Conservation (phyloP, 1,140 invertebrate genomes). For the Cyclina sinensis region DNA sequence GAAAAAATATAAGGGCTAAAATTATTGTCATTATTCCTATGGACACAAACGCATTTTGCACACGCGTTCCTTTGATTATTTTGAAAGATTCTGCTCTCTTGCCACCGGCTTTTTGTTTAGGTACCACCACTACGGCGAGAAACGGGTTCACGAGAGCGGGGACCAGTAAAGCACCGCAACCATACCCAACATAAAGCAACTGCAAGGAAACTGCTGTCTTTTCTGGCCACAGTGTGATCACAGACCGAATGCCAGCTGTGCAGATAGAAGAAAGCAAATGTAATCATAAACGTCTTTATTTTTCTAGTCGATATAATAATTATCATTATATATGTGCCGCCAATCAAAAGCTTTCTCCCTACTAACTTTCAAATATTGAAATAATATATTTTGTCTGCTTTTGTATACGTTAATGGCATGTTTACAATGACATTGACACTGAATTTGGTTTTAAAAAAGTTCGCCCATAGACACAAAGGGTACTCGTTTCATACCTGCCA, state of each 20-base stretch:
- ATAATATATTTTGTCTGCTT: too few relatives aligned
- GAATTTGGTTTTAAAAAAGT: too few relatives aligned
- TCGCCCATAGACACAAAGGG: too few relatives aligned
- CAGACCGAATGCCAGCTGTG: slow-evolving; percentile 44
- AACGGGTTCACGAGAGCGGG: slow-evolving; percentile 37
- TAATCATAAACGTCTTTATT: too few relatives aligned
- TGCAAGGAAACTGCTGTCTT: slow-evolving; percentile 35
- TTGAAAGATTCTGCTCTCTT: not conserved
- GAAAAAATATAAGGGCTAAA: slow-evolving; percentile 3
- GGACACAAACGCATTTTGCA: slow-evolving; percentile 7
- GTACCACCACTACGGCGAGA: not conserved
- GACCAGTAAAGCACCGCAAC: slow-evolving; percentile 22
- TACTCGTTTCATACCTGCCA: too few relatives aligned
- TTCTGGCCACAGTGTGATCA: slow-evolving; percentile 19
- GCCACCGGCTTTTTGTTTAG: not conserved
- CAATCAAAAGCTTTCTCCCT: too few relatives aligned
- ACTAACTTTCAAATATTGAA: too few relatives aligned
- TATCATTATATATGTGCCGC: too few relatives aligned
- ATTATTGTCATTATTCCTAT: slow-evolving; percentile 7
- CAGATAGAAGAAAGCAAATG: not conserved
- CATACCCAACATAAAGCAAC: slow-evolving; percentile 40
- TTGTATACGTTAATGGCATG: too few relatives aligned
- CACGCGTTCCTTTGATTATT: not conserved
- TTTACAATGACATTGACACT: too few relatives aligned
- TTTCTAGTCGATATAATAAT: too few relatives aligned